Evolutionary conservation across 2,113 vertebrate genomes (phyloP).

Genomic region (Pyrgilauda ruficollis): DNA sequence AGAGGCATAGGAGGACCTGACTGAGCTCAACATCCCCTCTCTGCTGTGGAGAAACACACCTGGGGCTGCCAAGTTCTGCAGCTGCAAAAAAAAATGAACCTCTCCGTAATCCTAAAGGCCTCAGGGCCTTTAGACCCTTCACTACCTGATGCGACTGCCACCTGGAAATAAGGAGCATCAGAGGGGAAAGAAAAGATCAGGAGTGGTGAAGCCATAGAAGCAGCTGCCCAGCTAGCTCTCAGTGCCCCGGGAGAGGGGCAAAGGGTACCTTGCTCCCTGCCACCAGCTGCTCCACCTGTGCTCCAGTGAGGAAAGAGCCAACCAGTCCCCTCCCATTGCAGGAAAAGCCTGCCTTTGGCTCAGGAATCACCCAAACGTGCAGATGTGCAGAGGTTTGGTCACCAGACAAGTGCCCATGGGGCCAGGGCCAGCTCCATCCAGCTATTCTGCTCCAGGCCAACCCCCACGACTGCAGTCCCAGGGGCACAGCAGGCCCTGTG

Average conservation of each 20-base stretch:
- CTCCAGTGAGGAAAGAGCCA: background rate
- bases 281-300: background rate
- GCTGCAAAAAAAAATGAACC: background rate
- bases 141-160: background rate
- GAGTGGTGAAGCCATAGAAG: background rate
- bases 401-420: accelerated
- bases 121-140: background rate
- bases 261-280: background rate
- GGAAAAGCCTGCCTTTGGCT: background rate
- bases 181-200: background rate
- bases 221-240: background rate
- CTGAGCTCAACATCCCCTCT: background rate
- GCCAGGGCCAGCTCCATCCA: background rate
- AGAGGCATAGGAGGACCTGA: background rate
- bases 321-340: accelerated
- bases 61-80: background rate
- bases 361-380: background rate
- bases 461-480: accelerated
- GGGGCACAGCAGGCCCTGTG: background rate
- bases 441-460: background rate
- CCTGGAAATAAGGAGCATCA: background rate
- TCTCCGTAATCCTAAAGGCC: accelerated
- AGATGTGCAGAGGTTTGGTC: background rate
- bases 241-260: background rate
- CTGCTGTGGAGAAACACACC: accelerated